Base-by-base conservation (phyloP, 2,797 vertebrate genomes). In the Spheniscus humboldti region DNA sequence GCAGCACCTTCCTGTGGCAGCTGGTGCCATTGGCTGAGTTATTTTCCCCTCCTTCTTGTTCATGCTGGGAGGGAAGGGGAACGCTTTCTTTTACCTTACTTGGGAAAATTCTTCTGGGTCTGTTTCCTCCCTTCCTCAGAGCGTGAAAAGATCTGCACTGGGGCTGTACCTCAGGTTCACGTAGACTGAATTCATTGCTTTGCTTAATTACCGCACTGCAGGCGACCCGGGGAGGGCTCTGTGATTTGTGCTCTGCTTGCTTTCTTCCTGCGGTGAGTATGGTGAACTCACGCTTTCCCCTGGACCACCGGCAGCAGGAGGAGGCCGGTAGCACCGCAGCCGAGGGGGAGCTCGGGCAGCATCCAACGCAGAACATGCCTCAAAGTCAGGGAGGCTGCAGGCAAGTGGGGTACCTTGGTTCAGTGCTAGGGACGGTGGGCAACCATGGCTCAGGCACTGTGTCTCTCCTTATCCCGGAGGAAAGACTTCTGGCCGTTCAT, bases 281-380 rank as follows among this genome's bases (percentile, higher is more conserved):
- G 76, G 68, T 24, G 43, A 69, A 37, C 52, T 56, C 64, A 0
- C 56, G 52, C 64, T 86, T 11, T 69, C 22, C 57, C 14, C 3
- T 1, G 82, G 11, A 9, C 10, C 0, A 0, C 18, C 0, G 2
- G 33, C 2, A 2, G 62, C 43, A 15, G 47, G 56, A 66, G 81
- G 22, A 25, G 74, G 27, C 33, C 2, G 1, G 43, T 11, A 5
- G 47, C 1, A 8, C 24, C 2, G 6, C 60, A 11, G 35, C 3
- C 4, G 3, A 52, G 24, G 55, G 33, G 16, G 4, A 86, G n/a
- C 33, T 48, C 1, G 2, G 63, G 85, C 74, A 77, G 52, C 55
- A 25, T 13, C 67, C 64, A 23, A 24, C 0, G 2, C 31, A 67
- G 64, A 66, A 41, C 11, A 0, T 53, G 62, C 53, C 56, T 56